Evolutionary conservation across 2,888 invertebrate species (phyloP), one percentile per base, ranked within the genome.

Genomic region (Dione juno): DNA sequence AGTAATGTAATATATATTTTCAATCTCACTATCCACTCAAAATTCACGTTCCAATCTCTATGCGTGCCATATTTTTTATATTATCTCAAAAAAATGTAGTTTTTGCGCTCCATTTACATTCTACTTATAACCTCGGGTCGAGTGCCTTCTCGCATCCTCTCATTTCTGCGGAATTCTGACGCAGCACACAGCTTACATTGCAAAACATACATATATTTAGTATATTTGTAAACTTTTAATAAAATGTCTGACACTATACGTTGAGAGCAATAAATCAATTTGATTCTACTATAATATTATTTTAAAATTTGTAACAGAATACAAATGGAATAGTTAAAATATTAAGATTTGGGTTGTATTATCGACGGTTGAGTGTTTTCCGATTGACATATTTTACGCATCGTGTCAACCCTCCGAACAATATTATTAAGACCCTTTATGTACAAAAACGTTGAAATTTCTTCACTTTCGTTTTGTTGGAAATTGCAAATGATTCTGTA

Each of bases 161-260:
- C 88, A 90, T 92, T 90, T 89, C 88, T 87, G 84, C 80, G 91
- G 88, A 89, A 88, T 90, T 86, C 85, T 83, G 81, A 81, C 78
- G 73, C 73, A 80, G 88, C 81, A 77, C 71, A 80, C 71, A 80
- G 80, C 85, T 89, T 75, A 59, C 50, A 53, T 68, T 61, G 21
- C 1, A 54, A 59, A 61, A 41, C 50, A 52, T 28, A 52, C 28
- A 40, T 13, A 52, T 50, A 50, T 35, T 48, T 8, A 64, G 19
- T 64, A 37, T 28, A 28, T 1, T 43, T 43, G 19, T 41, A 11
- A 50, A n/a, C n/a, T n/a, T n/a, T n/a, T n/a, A n/a, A n/a, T n/a
- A n/a, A 28, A 28, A 28, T 5, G 5, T 28, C 28, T 28, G 5
- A 5, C 28, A 28, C 28, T 28, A 28, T 28, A 28, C 28, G 5